A percentile compares a stretch with the other conserved stretches of the same genome.
Evolutionary conservation across 2,797 vertebrate genomes (phyloP).

Genomic region (Syndactyla subalaris): DNA sequence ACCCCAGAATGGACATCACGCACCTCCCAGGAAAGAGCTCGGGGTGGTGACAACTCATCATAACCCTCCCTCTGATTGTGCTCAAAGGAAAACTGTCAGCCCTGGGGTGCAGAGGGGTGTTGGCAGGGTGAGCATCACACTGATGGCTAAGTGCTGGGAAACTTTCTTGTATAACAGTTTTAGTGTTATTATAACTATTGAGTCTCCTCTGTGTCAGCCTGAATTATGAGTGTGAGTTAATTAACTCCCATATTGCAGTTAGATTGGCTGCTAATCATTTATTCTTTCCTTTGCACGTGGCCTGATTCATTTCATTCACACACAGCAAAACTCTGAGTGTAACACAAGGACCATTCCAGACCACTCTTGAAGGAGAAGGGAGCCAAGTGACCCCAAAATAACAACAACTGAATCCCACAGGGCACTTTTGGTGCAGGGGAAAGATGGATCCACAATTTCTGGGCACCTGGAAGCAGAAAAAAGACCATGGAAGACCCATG

Average conservation of each 20-base stretch:
- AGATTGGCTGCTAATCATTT: background rate
- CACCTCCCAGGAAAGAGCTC: background rate
- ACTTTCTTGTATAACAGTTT: background rate
- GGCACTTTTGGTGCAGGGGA: rapidly evolving
- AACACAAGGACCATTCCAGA: background rate
- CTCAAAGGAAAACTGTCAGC: rapidly evolving
- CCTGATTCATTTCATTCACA: background rate
- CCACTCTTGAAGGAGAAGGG: background rate
- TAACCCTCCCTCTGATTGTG: no score
- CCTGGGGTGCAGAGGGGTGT: background rate
- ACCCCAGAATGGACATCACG: background rate
- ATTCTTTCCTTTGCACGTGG: background rate
- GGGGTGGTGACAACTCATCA: rapidly evolving
- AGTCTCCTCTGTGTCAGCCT: background rate
- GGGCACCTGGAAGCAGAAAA: background rate
- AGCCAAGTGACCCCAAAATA: background rate
- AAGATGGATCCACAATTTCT: rapidly evolving
- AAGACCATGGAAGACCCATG: background rate
- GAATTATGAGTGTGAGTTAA: background rate
- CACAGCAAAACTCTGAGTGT: background rate
- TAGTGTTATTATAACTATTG: background rate
- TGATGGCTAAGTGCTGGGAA: background rate
- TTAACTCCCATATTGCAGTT: background rate
- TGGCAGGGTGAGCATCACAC: background rate
- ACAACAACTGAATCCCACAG: background rate